Evolutionary conservation across 1,140 invertebrate genomes (phyloP), one percentile per base, ranked within the genome.

Genomic region (Nebria ingens): DNA sequence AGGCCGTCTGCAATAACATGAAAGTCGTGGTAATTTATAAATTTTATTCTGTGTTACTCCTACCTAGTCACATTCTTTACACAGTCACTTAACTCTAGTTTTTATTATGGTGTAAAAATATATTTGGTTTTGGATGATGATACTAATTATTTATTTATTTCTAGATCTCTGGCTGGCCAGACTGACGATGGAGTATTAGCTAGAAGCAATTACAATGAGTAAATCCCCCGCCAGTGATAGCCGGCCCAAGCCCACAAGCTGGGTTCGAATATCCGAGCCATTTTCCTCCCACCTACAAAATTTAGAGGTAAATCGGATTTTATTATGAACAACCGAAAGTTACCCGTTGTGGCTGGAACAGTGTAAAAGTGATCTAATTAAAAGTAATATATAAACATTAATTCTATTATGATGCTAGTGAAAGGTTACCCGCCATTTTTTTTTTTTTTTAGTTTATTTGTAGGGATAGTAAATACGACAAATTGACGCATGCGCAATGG

Each of bases 111-210:
- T 45, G 17, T 11, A 17, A 45, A 17, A 12, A 45, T 4, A 17
- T 11, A 45, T 45, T 12, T 45, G 6, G 40, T 45, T 34, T 9
- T 34, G n/a, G 6, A 34, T 34, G 13, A 52, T 19, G 21, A 52
- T 49, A 49, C 19, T 49, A 49, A 49, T 15, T 49, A 17, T 49
- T 49, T 49, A 2, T 51, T 58, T 62, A 61, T 55, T 65, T 68
- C 13, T 59, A 71, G 69, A 69, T 71, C 68, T 69, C 68, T 70
- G 68, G 67, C 67, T 71, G 69, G 65, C 66, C 68, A 70, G 68
- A 69, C 68, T 71, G 68, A 69, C 62, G 40, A 71, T 71, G 69
- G 67, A 71, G 68, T 68, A 69, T 68, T 69, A 67, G 61, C 63
- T 61, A 71, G 59, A 62, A 69, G 68, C 52, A 45, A 45, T 45